Percentiles rank a stretch among this genome's conserved stretches.
These are phyloP conservation scores for Nibea albiflora DNA, from an alignment of 2,113 vertebrate species.

Conservation along the genomic window DNA sequence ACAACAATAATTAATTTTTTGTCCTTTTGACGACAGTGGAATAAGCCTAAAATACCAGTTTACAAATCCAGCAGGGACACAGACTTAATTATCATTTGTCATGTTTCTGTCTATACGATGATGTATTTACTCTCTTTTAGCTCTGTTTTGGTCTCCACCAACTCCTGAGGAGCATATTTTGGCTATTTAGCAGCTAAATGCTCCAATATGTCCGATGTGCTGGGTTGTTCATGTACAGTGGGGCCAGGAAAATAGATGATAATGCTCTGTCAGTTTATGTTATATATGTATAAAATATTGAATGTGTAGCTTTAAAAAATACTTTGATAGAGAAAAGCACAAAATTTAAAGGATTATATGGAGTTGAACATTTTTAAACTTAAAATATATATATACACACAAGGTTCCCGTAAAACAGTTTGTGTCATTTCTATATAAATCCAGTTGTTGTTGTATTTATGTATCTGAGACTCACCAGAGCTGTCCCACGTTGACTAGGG, in stretches of 20 bases:
- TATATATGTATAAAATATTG: not conserved
- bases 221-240: not conserved
- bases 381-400: not conserved
- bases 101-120: not conserved
- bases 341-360: not conserved
- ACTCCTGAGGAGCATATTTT: not conserved
- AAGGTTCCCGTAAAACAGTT: not conserved
- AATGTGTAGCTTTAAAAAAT: not conserved
- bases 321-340: not conserved
- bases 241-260: not conserved
- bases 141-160: not conserved
- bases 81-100: not conserved
- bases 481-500: conserved; percentile 93
- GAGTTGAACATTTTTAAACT: not conserved
- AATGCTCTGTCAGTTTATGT: not conserved
- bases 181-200: not conserved
- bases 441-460: not conserved
- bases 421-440: not conserved
- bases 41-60: not conserved
- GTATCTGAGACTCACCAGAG: conserved; percentile 88
- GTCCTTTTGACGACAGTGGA: not conserved
- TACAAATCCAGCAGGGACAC: not conserved
- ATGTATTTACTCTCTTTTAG: not conserved
- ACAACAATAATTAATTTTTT: not conserved
- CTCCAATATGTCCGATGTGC: not conserved